phyloP scores from a whole-genome alignment of 1,140 invertebrate genomes.

The Drosophila quadrilineata region DNA sequence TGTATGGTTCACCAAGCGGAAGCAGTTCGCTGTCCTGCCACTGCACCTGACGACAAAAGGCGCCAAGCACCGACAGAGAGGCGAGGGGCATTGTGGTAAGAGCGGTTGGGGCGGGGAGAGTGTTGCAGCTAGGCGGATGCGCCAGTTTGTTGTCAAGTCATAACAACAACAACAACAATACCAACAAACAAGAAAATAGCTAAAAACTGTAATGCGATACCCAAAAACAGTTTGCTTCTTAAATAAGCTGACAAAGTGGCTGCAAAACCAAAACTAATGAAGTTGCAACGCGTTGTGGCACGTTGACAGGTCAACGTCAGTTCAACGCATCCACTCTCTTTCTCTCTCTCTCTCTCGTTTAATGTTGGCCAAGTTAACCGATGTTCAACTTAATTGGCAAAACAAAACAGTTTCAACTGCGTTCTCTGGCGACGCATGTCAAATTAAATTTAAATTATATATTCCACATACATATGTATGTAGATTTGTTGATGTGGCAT shows the following conservation, averaged over 20 bases:
- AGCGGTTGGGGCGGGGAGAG: not conserved
- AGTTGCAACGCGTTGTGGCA: too few species aligned
- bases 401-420: too few species aligned
- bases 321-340: too few species aligned
- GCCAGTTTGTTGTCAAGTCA: constrained; percentile 41
- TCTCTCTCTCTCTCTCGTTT: too few species aligned
- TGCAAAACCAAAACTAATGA: not conserved
- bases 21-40: constrained; percentile 54
- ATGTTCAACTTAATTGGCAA: constrained; percentile 44
- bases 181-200: not conserved
- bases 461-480: constrained; percentile 46
- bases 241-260: not conserved
- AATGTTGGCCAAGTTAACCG: not conserved
- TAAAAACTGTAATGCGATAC: constrained; percentile 51
- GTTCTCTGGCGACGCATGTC: constrained; percentile 38
- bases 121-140: not conserved
- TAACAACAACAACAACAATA: constrained; percentile 27
- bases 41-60: constrained; percentile 61
- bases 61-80: too few species aligned
- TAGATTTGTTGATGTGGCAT: not conserved
- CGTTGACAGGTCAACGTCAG: too few species aligned
- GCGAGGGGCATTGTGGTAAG: too few species aligned
- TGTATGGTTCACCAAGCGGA: constrained; percentile 39
- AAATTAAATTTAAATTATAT: constrained; percentile 76
- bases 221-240: too few species aligned